Evolutionary conservation across 1,140 invertebrate genomes (phyloP).

Genomic region (Caenorhabditis latens): DNA sequence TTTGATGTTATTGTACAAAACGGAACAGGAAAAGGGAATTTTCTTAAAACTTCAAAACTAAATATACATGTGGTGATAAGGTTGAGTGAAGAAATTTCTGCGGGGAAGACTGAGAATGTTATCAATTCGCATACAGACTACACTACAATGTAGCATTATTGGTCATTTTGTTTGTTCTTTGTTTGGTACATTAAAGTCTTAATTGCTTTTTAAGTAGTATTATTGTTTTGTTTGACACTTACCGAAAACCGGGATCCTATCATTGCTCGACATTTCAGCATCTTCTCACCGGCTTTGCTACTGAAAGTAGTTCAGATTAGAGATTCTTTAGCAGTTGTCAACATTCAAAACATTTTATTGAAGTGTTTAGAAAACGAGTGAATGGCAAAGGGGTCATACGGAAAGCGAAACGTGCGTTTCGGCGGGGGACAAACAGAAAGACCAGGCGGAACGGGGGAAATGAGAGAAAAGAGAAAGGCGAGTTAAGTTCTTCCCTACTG

Average conservation of each 20-base stretch:
- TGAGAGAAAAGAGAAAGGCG: background rate
- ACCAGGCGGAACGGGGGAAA: slow-evolving; percentile 42
- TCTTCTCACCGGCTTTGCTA: background rate
- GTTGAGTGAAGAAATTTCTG: background rate
- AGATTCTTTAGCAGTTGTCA: no score
- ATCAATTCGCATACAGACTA: slow-evolving; percentile 30
- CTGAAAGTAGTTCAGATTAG: background rate
- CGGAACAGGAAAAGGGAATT: background rate
- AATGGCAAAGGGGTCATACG: slow-evolving; percentile 13
- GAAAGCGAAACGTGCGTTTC: slow-evolving; percentile 4
- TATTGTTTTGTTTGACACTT: background rate
- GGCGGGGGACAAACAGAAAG: slow-evolving; percentile 29
- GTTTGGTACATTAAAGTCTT: background rate
- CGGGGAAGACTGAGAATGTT: slow-evolving; percentile 20
- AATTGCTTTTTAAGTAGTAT: background rate
- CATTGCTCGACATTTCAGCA: slow-evolving; percentile 18
- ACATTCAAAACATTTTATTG: background rate
- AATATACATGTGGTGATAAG: slow-evolving; percentile 34
- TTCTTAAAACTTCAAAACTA: background rate
- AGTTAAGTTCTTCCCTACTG: slow-evolving; percentile 42
- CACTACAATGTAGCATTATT: slow-evolving; percentile 28
- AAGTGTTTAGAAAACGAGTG: slow-evolving; percentile 47
- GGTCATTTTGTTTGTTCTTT: slow-evolving; percentile 29
- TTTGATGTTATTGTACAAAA: background rate
- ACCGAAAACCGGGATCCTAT: slow-evolving; percentile 24